Evolutionary conservation across 2,113 vertebrate genomes (phyloP).

Genomic region (Thalassarche chlororhynchos): DNA sequence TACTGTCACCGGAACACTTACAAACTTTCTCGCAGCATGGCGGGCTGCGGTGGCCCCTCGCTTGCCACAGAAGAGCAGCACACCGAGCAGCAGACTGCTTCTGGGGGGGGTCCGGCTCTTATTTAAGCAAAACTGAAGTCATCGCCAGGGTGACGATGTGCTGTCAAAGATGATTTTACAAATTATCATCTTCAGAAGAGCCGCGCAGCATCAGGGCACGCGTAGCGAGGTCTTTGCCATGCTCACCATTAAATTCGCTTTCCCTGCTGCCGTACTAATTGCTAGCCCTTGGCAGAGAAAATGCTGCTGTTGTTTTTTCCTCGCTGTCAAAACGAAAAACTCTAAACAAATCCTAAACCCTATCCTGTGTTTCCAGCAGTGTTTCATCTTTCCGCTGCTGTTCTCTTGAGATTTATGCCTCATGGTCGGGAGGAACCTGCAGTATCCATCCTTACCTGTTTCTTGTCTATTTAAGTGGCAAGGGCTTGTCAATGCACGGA

Average conservation of each 20-base stretch:
- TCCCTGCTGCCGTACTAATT: background rate
- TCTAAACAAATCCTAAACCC: background rate
- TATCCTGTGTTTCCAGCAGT: background rate
- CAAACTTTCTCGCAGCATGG: rapidly evolving
- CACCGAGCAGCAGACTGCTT: rapidly evolving
- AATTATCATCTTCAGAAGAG: background rate
- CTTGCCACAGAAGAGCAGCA: background rate
- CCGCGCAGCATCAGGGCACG: background rate
- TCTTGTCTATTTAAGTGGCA: background rate
- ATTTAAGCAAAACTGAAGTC: background rate
- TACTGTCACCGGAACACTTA: rapidly evolving
- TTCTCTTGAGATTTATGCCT: conserved; percentile 7
- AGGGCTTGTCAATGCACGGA: background rate
- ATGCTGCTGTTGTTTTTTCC: background rate
- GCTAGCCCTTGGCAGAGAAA: background rate
- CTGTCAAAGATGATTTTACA: background rate
- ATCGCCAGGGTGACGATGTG: background rate
- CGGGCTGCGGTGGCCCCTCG: rapidly evolving
- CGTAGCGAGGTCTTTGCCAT: background rate
- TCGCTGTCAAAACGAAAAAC: background rate
- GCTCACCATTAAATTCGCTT: background rate
- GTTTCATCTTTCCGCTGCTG: background rate
- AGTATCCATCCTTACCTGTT: background rate
- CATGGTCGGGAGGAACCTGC: background rate
- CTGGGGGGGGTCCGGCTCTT: background rate